A percentile compares a stretch with the other conserved stretches of the same genome.
Evolutionary conservation across 2,797 vertebrate genomes (phyloP).

Genomic region (Echeneis naucrates): DNA sequence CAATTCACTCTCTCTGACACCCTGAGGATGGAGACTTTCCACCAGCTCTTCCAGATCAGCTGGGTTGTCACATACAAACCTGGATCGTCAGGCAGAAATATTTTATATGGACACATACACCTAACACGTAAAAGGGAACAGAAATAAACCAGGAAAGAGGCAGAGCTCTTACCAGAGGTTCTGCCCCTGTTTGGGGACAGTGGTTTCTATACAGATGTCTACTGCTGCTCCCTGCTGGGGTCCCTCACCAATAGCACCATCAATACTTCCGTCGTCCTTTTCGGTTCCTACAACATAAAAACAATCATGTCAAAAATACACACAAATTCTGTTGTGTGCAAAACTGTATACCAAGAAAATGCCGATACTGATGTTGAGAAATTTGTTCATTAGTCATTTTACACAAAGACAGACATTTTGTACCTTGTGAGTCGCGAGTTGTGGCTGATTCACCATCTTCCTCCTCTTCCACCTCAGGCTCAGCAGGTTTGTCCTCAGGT

Average conservation of each 20-base stretch:
- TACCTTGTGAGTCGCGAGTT: constrained; percentile 63
- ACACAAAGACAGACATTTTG: neutral
- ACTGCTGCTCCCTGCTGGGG: constrained; percentile 76
- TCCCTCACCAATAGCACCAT: constrained; percentile 79
- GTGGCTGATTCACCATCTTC: constrained; percentile 50
- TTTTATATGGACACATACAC: neutral
- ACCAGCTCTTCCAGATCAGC: constrained; percentile 93
- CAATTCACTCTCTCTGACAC: constrained; percentile 93
- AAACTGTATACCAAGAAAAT: too few species aligned
- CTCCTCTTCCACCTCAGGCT: constrained; percentile 79
- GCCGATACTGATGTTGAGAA: neutral
- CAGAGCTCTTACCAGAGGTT: constrained; percentile 91
- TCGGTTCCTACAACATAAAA: constrained; percentile 76
- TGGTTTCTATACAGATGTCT: constrained; percentile 91
- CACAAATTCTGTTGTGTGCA: too few species aligned
- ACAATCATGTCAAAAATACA: neutral
- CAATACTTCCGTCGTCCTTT: constrained; percentile 85
- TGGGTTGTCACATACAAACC: constrained; percentile 93
- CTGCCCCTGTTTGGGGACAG: constrained; percentile 94
- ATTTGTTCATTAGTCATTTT: too few species aligned
- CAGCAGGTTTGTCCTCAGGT: constrained; percentile 77
- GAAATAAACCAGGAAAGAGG: neutral
- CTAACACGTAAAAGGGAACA: neutral
- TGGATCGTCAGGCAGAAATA: constrained; percentile 56
- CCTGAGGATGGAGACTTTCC: constrained; percentile 92